Base-by-base conservation (phyloP, 2,113 vertebrate species). In the Gadus macrocephalus region DNA sequence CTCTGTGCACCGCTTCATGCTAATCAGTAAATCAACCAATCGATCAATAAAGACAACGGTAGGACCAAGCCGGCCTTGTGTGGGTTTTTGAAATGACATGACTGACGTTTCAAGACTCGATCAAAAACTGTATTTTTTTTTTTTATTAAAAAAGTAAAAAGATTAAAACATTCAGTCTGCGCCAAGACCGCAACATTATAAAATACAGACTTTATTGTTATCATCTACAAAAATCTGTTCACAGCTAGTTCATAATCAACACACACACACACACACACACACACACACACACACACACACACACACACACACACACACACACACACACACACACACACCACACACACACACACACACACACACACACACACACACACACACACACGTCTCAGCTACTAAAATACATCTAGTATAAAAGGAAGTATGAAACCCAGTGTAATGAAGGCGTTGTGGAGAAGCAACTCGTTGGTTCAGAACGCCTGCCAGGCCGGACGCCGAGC, bases 401-500 rank as follows among this genome's bases (percentile, higher is more conserved):
- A 14, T 11, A 49, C 42, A 9, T 7, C 4, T 49, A 49, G 8
- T 49, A 25, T 25, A 3, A 9, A 12, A 49, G 42, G 42, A 11
- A 9, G 12, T 12, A 49, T 49, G 11, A 49, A 49, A 49, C 12
- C 8, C 8, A 14, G 2, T 1, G 8, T 49, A 14, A 49, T 49
- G 2, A 14, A 49, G 8, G 12, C 42, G 8, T 49, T 49, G 12
- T 49, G 11, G 1, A 49, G 12, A 0, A 49, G 42, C 42, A 11
- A 49, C 42, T 49, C 2, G 42, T 49, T 49, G 42, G 42, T 9
- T 49, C 12, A 12, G 1, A 22, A 22, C 35, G 62, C 89, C 22
- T 83, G 83, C 88, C 88, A 88, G 0, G 86, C 81, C 1, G 79
- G 15, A 74, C 78, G 74, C 59, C 82, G 83, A 62, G 88, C 83